These are phyloP conservation scores for Magallana gigas DNA, from an alignment of 1,140 invertebrate species.

Conservation along the genomic window DNA sequence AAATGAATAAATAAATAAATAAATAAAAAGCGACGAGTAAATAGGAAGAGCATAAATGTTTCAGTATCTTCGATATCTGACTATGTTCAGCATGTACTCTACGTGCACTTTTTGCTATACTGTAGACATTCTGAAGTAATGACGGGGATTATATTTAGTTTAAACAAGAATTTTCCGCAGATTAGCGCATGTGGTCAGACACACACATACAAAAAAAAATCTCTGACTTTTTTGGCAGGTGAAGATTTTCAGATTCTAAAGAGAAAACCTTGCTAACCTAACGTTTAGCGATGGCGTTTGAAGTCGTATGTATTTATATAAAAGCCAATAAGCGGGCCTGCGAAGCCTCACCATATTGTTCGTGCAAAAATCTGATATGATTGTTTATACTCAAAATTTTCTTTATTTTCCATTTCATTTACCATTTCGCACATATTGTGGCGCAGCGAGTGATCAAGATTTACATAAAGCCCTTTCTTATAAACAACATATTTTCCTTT, in stretches of 20 bases:
- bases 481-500: slow-evolving; percentile 35
- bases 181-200: slow-evolving; percentile 21
- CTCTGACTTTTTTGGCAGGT: slow-evolving; percentile 25
- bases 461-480: slow-evolving; percentile 8
- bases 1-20: too few species aligned
- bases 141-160: slow-evolving; percentile 1
- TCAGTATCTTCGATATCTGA: too few species aligned
- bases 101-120: not conserved
- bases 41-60: too few species aligned
- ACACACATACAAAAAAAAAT: not conserved
- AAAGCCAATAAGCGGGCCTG: slow-evolving; percentile 8
- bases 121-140: not conserved
- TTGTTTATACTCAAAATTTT: slow-evolving; percentile 33
- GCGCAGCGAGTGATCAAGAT: slow-evolving; percentile 19
- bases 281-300: not conserved
- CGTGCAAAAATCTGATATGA: slow-evolving; percentile 31
- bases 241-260: slow-evolving; percentile 9
- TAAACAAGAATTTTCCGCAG: not conserved
- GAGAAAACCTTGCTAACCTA: slow-evolving; percentile 7
- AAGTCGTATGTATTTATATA: slow-evolving; percentile 26
- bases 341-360: slow-evolving; percentile 8
- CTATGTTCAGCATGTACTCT: not conserved
- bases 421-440: slow-evolving; percentile 20
- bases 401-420: slow-evolving; percentile 35
- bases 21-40: too few species aligned